Conservation (phyloP, 2,113 vertebrate species). For the Onychostruthus taczanowskii region DNA sequence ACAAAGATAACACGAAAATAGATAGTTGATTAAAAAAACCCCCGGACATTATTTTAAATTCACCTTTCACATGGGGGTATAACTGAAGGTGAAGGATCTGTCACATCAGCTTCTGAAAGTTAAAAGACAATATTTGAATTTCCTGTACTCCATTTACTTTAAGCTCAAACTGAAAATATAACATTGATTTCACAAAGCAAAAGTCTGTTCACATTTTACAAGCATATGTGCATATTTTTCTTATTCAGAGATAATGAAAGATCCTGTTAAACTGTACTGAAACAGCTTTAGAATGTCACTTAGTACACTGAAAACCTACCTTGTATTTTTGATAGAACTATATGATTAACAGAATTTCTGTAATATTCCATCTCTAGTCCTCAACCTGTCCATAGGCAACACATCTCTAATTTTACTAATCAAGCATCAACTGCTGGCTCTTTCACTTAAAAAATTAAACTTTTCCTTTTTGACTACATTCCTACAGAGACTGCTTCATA, state of each 20-base stretch:
- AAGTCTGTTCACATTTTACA: background rate
- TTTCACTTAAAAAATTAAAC: background rate
- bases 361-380: background rate
- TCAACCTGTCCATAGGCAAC: background rate
- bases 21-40: background rate
- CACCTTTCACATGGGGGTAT: constrained; percentile 71
- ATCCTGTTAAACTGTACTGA: background rate
- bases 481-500: background rate
- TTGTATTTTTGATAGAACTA: background rate
- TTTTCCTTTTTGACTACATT: background rate
- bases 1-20: background rate
- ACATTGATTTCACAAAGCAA: background rate
- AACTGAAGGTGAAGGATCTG: constrained; percentile 56
- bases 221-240: background rate
- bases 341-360: background rate
- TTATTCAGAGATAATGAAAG: background rate
- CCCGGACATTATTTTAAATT: background rate
- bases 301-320: background rate
- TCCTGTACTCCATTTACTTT: background rate
- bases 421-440: background rate
- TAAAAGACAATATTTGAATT: background rate
- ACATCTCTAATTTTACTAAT: background rate
- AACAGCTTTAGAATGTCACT: background rate
- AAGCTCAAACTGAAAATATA: background rate
- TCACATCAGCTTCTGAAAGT: constrained; percentile 54